phyloP scores from a whole-genome alignment of 1,140 invertebrate genomes.

The Maniola jurtina region DNA sequence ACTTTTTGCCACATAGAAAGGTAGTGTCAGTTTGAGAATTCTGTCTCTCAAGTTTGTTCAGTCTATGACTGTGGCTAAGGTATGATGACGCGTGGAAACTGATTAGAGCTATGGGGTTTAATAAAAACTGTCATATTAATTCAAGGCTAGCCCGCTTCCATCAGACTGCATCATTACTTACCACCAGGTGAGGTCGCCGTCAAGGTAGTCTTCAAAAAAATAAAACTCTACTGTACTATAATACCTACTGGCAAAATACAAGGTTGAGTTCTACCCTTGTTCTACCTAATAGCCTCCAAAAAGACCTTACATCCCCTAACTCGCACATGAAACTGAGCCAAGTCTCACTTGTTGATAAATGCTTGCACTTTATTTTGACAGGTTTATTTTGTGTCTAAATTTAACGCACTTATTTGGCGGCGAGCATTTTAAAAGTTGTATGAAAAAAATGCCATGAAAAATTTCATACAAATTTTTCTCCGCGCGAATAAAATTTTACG shows the following conservation, averaged over 20 bases:
- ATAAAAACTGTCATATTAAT: too few relatives aligned
- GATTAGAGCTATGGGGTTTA: too few relatives aligned
- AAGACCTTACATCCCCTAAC: background rate
- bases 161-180: too few relatives aligned
- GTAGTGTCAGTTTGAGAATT: too few relatives aligned
- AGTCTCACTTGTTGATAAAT: constrained; percentile 38
- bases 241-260: background rate
- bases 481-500: background rate
- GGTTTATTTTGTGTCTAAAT: constrained; percentile 32
- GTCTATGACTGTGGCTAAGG: too few relatives aligned
- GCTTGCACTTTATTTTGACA: constrained; percentile 35
- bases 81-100: too few relatives aligned
- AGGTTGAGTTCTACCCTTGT: background rate
- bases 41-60: too few relatives aligned
- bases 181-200: too few relatives aligned
- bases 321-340: constrained; percentile 27
- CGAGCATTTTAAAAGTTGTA: constrained; percentile 9
- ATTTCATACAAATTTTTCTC: background rate
- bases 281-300: background rate
- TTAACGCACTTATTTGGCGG: constrained; percentile 26
- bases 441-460: background rate
- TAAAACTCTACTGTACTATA: too few relatives aligned
- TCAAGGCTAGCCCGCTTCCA: too few relatives aligned
- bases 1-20: too few relatives aligned
- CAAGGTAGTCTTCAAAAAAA: too few relatives aligned